These are phyloP conservation scores for Muscicapa striata DNA, from an alignment of 2,797 vertebrate species.

Conservation along the genomic window DNA sequence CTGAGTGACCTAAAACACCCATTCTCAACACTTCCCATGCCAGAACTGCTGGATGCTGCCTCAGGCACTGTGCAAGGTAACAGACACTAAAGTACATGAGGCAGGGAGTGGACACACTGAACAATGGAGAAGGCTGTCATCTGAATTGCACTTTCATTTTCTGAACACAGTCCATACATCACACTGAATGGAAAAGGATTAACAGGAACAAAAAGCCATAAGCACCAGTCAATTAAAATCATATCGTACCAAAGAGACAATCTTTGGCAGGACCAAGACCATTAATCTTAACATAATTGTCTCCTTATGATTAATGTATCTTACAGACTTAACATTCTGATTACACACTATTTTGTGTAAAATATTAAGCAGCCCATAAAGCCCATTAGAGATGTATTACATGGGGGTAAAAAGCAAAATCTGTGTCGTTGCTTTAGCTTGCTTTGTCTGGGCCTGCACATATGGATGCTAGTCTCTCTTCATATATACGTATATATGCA, in stretches of 20 bases:
- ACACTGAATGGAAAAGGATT: not conserved
- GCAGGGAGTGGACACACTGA: not conserved
- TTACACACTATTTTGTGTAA: not conserved
- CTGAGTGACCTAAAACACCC: not conserved
- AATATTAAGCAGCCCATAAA: not conserved
- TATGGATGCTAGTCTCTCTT: not conserved
- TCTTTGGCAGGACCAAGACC: not conserved
- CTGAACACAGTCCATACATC: not conserved
- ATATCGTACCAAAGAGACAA: not conserved
- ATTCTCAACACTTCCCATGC: fast-evolving
- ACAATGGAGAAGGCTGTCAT: not conserved
- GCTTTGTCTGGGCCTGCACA: fast-evolving
- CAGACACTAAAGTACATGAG: not conserved
- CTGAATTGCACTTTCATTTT: not conserved
- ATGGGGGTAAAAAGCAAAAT: not conserved
- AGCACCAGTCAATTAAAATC: not conserved
- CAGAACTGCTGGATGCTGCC: not conserved
- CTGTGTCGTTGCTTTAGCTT: not conserved
- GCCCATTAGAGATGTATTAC: not conserved
- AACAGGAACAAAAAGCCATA: not conserved
- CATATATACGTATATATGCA: not conserved
- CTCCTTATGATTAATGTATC: not conserved
- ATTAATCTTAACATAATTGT: not conserved
- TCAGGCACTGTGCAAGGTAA: not conserved
- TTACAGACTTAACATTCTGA: not conserved